A percentile compares a stretch with the other conserved stretches of the same genome.
Conservation (phyloP, 2,113 vertebrate genomes). For the Puffinus mauretanicus region DNA sequence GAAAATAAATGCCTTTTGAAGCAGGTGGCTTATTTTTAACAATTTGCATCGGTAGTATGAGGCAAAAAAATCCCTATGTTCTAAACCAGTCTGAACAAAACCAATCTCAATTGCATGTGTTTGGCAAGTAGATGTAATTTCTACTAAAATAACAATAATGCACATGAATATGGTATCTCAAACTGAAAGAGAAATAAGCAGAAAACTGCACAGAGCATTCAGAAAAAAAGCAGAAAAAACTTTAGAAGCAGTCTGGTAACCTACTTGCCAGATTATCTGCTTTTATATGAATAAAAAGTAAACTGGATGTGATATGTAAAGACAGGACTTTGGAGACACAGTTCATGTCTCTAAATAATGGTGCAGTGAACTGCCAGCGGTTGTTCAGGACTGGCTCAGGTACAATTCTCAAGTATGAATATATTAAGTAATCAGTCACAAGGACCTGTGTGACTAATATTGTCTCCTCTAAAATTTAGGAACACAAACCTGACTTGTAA, state of each 20-base stretch:
- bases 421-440: slow-evolving; percentile 22
- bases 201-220: background rate
- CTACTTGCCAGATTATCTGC: background rate
- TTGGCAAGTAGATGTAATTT: background rate
- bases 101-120: background rate
- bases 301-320: background rate
- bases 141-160: background rate
- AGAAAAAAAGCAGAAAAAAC: background rate
- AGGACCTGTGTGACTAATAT: slow-evolving; percentile 10
- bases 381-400: background rate
- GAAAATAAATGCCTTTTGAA: background rate
- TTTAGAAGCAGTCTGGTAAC: background rate
- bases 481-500: background rate
- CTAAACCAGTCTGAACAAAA: background rate
- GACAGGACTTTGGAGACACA: background rate
- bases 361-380: background rate
- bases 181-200: background rate
- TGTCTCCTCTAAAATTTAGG: slow-evolving; percentile 12
- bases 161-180: background rate
- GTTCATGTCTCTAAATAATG: background rate
- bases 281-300: background rate
- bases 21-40: background rate
- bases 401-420: background rate
- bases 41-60: background rate
- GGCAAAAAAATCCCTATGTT: background rate